Conservation (phyloP, 2,113 vertebrate genomes). For the Chionis minor region DNA sequence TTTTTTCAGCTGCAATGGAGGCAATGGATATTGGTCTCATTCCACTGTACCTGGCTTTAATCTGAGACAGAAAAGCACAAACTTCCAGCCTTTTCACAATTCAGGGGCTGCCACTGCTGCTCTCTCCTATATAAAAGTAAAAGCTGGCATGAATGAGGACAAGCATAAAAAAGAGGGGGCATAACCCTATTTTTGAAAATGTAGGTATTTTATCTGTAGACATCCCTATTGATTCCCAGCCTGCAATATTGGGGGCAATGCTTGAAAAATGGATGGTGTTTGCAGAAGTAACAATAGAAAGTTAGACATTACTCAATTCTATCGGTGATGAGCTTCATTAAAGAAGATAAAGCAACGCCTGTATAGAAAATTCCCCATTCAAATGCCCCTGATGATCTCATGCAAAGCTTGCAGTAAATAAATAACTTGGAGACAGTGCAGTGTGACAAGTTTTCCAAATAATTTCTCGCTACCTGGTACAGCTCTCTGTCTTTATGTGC, state of each 20-base stretch:
- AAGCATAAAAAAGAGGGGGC: neutral
- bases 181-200: neutral
- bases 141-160: neutral
- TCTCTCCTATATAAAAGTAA: neutral
- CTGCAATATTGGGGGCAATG: accelerated
- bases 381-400: neutral
- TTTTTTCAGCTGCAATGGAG: neutral
- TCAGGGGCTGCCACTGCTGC: neutral
- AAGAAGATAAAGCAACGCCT: neutral
- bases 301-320: neutral
- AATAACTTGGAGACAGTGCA: neutral
- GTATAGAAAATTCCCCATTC: neutral
- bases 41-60: neutral
- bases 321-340: neutral
- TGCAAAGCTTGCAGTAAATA: neutral
- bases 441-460: neutral
- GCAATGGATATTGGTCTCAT: neutral
- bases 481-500: neutral
- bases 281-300: neutral
- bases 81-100: neutral
- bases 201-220: neutral
- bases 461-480: neutral
- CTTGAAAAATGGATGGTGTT: neutral
- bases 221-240: neutral
- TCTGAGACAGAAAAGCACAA: neutral